Conservation (phyloP, 2,113 vertebrate genomes). For the Tenrec ecaudatus region DNA sequence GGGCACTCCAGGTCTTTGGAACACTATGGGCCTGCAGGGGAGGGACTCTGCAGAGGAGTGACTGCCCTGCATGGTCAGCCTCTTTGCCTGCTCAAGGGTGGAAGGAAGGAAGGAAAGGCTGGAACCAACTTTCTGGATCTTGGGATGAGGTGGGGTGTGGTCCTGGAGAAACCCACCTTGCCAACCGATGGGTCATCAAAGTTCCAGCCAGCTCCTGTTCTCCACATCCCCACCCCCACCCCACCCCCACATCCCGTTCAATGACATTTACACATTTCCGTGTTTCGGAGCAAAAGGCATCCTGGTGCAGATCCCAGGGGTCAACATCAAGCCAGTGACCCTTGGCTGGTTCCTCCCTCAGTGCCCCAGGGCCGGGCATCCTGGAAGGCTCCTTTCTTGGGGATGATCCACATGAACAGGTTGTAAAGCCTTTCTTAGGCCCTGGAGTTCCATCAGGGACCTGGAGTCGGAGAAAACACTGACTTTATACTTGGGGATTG, state of each 20-base stretch:
- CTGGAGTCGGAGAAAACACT: not conserved
- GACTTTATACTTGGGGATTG: not conserved
- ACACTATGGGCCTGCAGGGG: constrained; percentile 89
- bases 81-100: not conserved
- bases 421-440: constrained; percentile 3
- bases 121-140: not conserved
- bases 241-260: constrained; percentile 84
- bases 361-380: too few relatives aligned
- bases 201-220: not conserved
- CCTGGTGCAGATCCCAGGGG: constrained; percentile 78
- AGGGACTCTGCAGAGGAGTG: rapidly evolving
- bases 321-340: constrained; percentile 87
- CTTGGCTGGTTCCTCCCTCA: not conserved
- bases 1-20: constrained; percentile 89
- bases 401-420: not conserved
- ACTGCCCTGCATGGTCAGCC: not conserved
- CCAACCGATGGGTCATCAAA: not conserved
- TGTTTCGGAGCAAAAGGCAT: too few relatives aligned
- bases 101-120: not conserved
- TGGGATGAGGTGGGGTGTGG: not conserved
- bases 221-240: not conserved
- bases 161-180: not conserved
- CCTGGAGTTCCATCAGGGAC: not conserved
- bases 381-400: not conserved
- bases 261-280: constrained; percentile 80